Conservation (phyloP, 2,113 vertebrate species). For the Circaetus cinerascens region DNA sequence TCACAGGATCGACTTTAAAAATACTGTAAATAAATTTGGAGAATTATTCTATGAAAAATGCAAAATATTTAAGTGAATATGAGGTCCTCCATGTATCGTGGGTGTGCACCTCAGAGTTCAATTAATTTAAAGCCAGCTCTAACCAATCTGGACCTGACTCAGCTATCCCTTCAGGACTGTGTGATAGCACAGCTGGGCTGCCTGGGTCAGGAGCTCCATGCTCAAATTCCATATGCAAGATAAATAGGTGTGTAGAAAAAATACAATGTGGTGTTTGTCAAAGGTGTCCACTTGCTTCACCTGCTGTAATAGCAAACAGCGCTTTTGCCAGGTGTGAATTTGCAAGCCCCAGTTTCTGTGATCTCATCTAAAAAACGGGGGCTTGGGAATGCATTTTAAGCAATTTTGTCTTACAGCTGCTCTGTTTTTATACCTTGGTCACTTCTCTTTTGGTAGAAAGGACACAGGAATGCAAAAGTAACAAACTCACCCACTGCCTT, state of each 20-base stretch:
- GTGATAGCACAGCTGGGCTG: background rate
- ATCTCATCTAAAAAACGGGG: background rate
- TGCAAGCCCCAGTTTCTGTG: background rate
- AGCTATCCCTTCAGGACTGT: background rate
- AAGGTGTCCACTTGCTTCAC: background rate
- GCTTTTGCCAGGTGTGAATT: background rate
- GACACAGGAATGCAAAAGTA: background rate
- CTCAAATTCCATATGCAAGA: background rate
- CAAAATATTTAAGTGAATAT: background rate
- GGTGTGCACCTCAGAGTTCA: background rate
- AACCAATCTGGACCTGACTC: background rate
- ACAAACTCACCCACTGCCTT: background rate
- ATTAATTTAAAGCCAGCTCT: slow-evolving; percentile 1
- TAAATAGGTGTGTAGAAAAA: background rate
- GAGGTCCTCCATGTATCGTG: background rate
- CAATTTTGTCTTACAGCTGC: background rate
- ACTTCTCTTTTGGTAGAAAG: background rate
- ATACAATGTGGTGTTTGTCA: background rate
- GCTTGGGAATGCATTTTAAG: background rate
- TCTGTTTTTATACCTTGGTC: background rate
- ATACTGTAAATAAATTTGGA: too few species aligned
- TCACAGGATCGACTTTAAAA: too few species aligned
- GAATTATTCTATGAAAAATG: too few species aligned
- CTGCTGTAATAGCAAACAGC: background rate
- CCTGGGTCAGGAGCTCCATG: background rate